Percentiles rank a stretch among this genome's conserved stretches.
Evolutionary conservation across 2,797 vertebrate genomes (phyloP).

Genomic region (Nannoperca australis): DNA sequence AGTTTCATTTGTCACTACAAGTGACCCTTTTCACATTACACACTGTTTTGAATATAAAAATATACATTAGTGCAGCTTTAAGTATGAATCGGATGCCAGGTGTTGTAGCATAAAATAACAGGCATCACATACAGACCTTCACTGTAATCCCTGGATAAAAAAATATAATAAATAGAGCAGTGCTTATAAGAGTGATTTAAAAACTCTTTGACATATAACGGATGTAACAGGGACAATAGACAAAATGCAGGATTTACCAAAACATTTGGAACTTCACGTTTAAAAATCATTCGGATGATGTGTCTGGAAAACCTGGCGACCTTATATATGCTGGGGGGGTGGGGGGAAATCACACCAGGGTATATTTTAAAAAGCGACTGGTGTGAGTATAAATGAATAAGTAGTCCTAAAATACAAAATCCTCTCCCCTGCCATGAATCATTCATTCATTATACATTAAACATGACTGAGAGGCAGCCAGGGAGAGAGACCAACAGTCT

Average conservation of each 20-base stretch:
- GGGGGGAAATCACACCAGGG: conserved; percentile 38
- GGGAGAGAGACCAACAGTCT: conserved; percentile 48
- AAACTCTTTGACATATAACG: neutral
- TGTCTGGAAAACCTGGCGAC: conserved; percentile 29
- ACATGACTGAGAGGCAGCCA: conserved; percentile 81
- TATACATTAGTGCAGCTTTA: conserved; percentile 12
- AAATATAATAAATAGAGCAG: conserved; percentile 1
- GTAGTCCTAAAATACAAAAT: conserved; percentile 77
- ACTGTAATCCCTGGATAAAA: neutral
- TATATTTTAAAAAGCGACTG: conserved; percentile 56
- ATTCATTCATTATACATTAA: conserved; percentile 87
- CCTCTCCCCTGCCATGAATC: conserved; percentile 83
- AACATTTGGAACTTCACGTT: neutral
- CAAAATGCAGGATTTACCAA: neutral
- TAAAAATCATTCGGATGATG: conserved; percentile 1
- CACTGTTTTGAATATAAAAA: neutral
- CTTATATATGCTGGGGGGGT: conserved; percentile 2
- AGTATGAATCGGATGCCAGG: neutral
- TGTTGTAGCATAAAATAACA: conserved; percentile 3
- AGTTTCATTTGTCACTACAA: neutral
- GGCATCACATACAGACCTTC: neutral
- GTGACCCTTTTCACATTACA: neutral
- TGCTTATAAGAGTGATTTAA: neutral
- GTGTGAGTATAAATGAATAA: conserved; percentile 78
- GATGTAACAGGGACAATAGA: conserved; percentile 1